Conservation (phyloP, 2,797 vertebrate genomes). For the Gambelia wislizenii region DNA sequence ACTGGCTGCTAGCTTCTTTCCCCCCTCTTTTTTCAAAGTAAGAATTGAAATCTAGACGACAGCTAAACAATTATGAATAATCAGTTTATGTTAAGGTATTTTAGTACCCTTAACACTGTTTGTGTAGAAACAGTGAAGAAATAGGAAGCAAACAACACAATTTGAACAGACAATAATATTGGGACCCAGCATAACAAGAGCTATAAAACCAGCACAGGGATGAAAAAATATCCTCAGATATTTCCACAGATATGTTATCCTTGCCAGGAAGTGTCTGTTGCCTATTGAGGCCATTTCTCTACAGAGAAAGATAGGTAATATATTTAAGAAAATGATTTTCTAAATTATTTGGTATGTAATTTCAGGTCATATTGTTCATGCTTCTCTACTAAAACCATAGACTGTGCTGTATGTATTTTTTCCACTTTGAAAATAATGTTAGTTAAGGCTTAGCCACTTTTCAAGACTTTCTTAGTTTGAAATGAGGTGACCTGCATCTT, state of each 20-base stretch:
- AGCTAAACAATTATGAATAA: conserved; percentile 32
- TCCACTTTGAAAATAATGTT: too few relatives aligned
- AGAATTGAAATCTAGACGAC: conserved; percentile 49
- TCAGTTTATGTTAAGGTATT: not conserved
- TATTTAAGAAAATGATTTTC: not conserved
- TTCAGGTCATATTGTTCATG: not conserved
- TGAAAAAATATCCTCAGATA: not conserved
- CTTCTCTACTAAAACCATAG: not conserved
- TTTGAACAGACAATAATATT: not conserved
- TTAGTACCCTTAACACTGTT: rapidly evolving
- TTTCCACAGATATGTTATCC: not conserved
- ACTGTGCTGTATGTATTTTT: too few relatives aligned
- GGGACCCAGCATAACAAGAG: not conserved
- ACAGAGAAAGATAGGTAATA: not conserved
- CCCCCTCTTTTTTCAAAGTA: too few relatives aligned
- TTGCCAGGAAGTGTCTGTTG: not conserved
- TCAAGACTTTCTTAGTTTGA: too few relatives aligned
- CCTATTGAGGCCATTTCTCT: not conserved
- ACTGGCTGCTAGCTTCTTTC: too few relatives aligned
- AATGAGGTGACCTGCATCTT: too few relatives aligned
- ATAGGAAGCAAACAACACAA: not conserved
- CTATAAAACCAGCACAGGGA: not conserved
- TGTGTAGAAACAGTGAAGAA: not conserved
- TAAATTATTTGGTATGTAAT: not conserved
- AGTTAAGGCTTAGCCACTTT: too few relatives aligned